Evolutionary conservation across 2,113 vertebrate species (phyloP).

Genomic region (Thymallus thymallus): DNA sequence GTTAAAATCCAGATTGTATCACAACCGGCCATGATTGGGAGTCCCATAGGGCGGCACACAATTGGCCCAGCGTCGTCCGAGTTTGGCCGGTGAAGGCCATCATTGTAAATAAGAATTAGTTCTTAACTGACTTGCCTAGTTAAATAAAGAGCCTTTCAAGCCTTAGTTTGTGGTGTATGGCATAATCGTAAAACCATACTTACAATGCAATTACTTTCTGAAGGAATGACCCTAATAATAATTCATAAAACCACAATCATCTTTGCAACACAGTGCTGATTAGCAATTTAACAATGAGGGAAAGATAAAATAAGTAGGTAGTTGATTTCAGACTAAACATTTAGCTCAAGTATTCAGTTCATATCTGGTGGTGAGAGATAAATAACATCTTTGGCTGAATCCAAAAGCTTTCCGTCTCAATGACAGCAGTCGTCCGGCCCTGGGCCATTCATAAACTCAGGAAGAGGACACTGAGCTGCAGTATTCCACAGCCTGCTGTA

Average conservation of each 20-base stretch:
- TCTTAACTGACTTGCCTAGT: no score
- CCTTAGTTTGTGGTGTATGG: neutral
- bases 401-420: no score
- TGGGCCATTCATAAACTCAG: no score
- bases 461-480: neutral
- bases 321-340: neutral
- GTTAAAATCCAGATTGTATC: no score
- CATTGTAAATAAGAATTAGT: no score
- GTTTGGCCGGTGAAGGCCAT: no score
- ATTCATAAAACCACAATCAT: neutral
- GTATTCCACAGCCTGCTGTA: constrained; percentile 9
- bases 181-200: neutral
- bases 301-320: neutral
- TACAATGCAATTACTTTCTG: neutral
- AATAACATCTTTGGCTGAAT: neutral
- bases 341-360: neutral
- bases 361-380: neutral
- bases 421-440: no score
- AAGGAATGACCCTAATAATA: neutral
- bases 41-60: no score
- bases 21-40: no score
- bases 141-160: no score
- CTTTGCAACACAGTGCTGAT: neutral
- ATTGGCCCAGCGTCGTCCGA: no score
- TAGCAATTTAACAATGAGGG: neutral